A percentile compares a stretch with the other conserved stretches of the same genome.
Evolutionary conservation across 2,113 vertebrate species (phyloP).

Genomic region (Peromyscus leucopus): DNA sequence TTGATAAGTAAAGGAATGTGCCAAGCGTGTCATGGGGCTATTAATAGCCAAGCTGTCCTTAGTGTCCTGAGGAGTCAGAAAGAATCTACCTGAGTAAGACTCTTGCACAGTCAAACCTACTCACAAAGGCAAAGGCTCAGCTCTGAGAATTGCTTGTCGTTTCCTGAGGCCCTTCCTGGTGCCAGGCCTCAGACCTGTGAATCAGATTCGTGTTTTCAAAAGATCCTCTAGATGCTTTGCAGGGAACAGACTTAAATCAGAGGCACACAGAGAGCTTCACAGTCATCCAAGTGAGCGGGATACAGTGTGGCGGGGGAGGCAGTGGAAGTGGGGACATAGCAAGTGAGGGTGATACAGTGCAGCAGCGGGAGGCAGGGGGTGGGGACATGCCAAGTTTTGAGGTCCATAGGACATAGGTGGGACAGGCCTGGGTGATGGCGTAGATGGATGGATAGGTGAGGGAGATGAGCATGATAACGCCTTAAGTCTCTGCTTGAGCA

Average conservation of each 20-base stretch:
- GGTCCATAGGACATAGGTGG: not conserved
- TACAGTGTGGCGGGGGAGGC: not conserved
- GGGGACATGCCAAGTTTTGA: not conserved
- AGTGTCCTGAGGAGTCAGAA: slow-evolving; percentile 49
- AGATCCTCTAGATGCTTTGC: not conserved
- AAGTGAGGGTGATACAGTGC: not conserved
- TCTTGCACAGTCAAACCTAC: slow-evolving; percentile 6
- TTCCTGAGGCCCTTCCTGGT: slow-evolving; percentile 56
- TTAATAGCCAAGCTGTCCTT: not conserved
- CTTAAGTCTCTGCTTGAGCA: not conserved
- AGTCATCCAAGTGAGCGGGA: not conserved
- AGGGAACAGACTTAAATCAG: not conserved
- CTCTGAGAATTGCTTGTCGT: slow-evolving; percentile 30
- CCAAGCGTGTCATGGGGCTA: not conserved
- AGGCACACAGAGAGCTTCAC: not conserved
- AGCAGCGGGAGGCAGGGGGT: not conserved
- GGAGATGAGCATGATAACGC: not conserved
- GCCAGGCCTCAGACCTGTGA: slow-evolving; percentile 29
- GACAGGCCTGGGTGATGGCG: not conserved
- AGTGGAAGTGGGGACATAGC: not conserved
- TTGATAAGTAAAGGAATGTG: slow-evolving; percentile 60
- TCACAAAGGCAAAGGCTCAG: not conserved
- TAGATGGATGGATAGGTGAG: not conserved
- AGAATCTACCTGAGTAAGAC: slow-evolving; percentile 42
- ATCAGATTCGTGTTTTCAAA: slow-evolving; percentile 56